Percentiles rank a stretch among this genome's conserved stretches.
Conservation (phyloP, 1,140 invertebrate genomes). For the Lasaia peninsularis region DNA sequence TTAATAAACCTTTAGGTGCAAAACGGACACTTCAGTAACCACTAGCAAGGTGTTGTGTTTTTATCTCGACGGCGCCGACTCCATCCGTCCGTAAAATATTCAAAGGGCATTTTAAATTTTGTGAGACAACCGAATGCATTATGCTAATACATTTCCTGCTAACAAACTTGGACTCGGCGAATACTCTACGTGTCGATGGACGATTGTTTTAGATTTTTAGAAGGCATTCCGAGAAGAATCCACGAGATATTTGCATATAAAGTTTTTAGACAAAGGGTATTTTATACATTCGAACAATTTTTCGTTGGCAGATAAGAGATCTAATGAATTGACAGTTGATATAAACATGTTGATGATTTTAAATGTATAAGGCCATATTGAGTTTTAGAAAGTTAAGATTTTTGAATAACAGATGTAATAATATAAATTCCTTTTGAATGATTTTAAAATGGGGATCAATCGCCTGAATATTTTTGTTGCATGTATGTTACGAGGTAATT, state of each 20-base stretch:
- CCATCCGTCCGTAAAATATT: slow-evolving; percentile 38
- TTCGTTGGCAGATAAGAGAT: not conserved
- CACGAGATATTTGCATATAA: slow-evolving; percentile 32
- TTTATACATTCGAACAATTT: slow-evolving; percentile 3
- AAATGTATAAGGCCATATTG: too few species aligned
- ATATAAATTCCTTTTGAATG: too few species aligned
- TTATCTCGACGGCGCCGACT: slow-evolving; percentile 37
- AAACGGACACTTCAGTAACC: not conserved
- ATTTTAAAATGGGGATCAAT: too few species aligned
- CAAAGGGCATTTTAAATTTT: slow-evolving; percentile 46
- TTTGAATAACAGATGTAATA: too few species aligned
- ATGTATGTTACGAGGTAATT: too few species aligned
- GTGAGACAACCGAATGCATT: slow-evolving; percentile 54
- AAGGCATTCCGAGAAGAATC: slow-evolving; percentile 27
- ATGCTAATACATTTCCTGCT: slow-evolving; percentile 64
- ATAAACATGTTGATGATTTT: not conserved
- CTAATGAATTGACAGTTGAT: not conserved
- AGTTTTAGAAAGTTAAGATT: too few species aligned
- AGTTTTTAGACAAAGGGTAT: slow-evolving; percentile 16
- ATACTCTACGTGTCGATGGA: slow-evolving; percentile 52
- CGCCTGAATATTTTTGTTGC: too few species aligned
- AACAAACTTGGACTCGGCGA: slow-evolving; percentile 37
- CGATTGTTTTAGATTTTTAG: slow-evolving; percentile 46
- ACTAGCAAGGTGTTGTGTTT: slow-evolving; percentile 28
- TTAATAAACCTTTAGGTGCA: slow-evolving; percentile 1